Base-by-base conservation (phyloP, 2,888 invertebrate genomes). In the Argyresthia goedartella region DNA sequence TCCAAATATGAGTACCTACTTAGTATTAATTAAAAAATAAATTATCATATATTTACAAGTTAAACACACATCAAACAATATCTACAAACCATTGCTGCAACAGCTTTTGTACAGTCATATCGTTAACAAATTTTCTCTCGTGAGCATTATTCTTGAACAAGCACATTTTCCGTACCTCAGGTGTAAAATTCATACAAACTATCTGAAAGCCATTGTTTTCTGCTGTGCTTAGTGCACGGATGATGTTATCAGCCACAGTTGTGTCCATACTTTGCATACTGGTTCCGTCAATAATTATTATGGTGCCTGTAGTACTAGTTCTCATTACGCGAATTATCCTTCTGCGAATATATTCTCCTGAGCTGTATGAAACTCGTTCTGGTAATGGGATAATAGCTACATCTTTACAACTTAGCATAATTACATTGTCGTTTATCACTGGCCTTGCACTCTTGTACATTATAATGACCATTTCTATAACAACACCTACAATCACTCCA, bases 401-500 rank as follows among this genome's bases (percentile, higher is more conserved):
- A 25, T 49, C 49, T 16, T 41, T 49, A 10, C 10, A 4, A 1
- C 25, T 33, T 14, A 41, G 39, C 25, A 10, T 49, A 4, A 39
- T n/a, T 11, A 33, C 13, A 8, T 43, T 43, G 11, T 34, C 34
- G 43, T 34, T 33, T 7, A 49, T 49, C 8, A 1, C 16, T n/a
- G 50, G 50, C 8, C 50, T 25, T 7, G 50, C 50, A 43, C 34
- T 43, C 33, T 13, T 34, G n/a, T 43, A 50, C 43, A 50, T 13
- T 8, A 50, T 34, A 8, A 50, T 34, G 8, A 43, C 6, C 1
- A 41, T 15, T 13, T 50, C 50, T 13, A 50, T n/a, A 8, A 41
- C 11, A 25, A 50, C 50, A 10, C 50, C 50, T 10, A 43, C n/a
- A 50, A 42, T 34, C 34, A 50, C 34, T 14, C 50, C 50, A 42